Base-by-base conservation (phyloP, 2,888 invertebrate genomes). In the Caradrina clavipalpis region DNA sequence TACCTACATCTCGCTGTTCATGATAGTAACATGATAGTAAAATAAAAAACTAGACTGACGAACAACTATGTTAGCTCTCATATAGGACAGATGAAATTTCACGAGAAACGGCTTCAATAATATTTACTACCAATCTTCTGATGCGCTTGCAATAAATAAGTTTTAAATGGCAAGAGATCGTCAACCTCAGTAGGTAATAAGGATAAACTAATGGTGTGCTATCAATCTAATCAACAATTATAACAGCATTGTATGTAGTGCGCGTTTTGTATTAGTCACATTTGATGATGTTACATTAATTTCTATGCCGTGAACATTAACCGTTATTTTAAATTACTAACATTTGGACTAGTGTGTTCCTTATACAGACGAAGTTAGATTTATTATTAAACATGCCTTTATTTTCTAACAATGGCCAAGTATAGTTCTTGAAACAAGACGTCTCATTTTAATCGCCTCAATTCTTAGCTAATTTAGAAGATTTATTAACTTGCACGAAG, bases 141-240 rank as follows among this genome's bases (percentile, higher is more conserved):
- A 42, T 56, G 66, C 64, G 60, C 54, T 68, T 60, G 49, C 39
- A 64, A 58, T 66, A 67, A 72, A 76, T 51, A 66, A 53, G 31
- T 73, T 71, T 64, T 57, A 50, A 69, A 60, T 65, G 47, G 51
- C 59, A 47, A 62, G 76, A 81, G 86, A 85, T 84, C 82, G 68
- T 80, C 81, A 86, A 86, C 85, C 81, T 85, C 68, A 31, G 35
- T 13, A 39, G 39, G 39, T 26, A 59, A 67, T 71, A 71, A 71
- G 59, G 51, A 63, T 65, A 65, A 55, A 76, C 35, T 78, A 78
- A 80, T 73, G 54, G 70, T 61, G 54, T 69, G 58, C 78, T 71
- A 81, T 86, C 73, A 78, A 80, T 85, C 75, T 74, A 73, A 78
- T 69, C 58, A 78, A 59, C 68, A 73, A 75, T 76, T 73, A 74